Evolutionary conservation across 2,888 invertebrate species (phyloP).

Genomic region (Oxystoma pomonae): DNA sequence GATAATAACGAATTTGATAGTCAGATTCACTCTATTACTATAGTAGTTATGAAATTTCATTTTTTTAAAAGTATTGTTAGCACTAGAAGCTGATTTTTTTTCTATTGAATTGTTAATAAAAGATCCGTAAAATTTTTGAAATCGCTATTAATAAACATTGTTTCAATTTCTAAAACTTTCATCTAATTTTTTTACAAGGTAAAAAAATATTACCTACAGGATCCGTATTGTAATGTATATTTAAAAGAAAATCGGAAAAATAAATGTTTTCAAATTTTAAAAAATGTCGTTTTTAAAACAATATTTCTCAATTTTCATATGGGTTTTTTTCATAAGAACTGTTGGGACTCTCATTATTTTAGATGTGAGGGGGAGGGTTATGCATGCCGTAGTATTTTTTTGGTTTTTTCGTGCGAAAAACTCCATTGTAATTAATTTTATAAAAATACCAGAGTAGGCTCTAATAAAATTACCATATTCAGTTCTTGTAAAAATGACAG

Average conservation of each 20-base stretch:
- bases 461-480: no score
- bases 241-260: neutral
- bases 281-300: no score
- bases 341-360: no score
- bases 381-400: no score
- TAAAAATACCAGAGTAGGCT: no score
- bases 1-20: conserved; percentile 47
- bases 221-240: neutral
- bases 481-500: no score
- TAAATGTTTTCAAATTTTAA: neutral
- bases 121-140: neutral
- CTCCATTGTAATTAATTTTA: no score
- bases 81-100: conserved; percentile 2
- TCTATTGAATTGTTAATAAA: neutral
- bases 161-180: neutral
- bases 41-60: conserved; percentile 11
- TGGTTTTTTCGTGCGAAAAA: no score
- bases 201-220: neutral
- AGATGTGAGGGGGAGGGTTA: no score
- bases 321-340: no score
- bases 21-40: conserved; percentile 41
- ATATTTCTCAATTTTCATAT: no score
- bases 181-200: neutral
- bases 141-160: neutral
- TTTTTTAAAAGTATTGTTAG: neutral